Conservation (phyloP, 2,797 vertebrate genomes). For the Notolepis coatsorum region DNA sequence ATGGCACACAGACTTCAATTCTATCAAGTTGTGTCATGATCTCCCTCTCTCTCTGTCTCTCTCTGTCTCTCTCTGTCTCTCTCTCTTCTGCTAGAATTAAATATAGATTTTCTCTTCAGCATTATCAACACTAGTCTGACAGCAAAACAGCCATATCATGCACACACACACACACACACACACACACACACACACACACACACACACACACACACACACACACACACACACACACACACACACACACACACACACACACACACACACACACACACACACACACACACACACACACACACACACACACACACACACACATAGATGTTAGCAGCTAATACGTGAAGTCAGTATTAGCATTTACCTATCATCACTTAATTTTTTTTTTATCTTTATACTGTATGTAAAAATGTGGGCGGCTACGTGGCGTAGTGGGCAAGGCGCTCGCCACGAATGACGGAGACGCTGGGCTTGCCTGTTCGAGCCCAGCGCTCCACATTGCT, state of each 20-base stretch:
- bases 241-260: not conserved
- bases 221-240: not conserved
- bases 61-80: constrained; percentile 5
- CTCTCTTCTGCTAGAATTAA: constrained; percentile 73
- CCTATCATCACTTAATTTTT: too few relatives aligned
- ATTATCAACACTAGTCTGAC: constrained; percentile 75
- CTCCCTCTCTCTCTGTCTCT: constrained; percentile 1
- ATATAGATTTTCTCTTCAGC: constrained; percentile 81
- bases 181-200: not conserved
- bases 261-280: not conserved
- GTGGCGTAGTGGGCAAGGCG: too few relatives aligned
- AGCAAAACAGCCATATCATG: constrained; percentile 63
- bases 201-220: constrained; percentile 23
- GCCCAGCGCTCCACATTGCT: too few relatives aligned
- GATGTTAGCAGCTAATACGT: not conserved
- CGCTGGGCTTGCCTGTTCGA: too few relatives aligned
- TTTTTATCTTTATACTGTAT: too few relatives aligned
- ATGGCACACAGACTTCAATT: too few relatives aligned
- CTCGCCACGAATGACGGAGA: too few relatives aligned
- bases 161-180: constrained; percentile 32
- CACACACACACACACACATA: constrained; percentile 1
- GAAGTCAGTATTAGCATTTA: too few relatives aligned
- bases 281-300: not conserved
- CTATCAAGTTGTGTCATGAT: too few relatives aligned
- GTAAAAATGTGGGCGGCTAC: too few relatives aligned